Evolutionary conservation across 2,797 vertebrate species (phyloP), one percentile per base, ranked within the genome.

Genomic region (Falco peregrinus): DNA sequence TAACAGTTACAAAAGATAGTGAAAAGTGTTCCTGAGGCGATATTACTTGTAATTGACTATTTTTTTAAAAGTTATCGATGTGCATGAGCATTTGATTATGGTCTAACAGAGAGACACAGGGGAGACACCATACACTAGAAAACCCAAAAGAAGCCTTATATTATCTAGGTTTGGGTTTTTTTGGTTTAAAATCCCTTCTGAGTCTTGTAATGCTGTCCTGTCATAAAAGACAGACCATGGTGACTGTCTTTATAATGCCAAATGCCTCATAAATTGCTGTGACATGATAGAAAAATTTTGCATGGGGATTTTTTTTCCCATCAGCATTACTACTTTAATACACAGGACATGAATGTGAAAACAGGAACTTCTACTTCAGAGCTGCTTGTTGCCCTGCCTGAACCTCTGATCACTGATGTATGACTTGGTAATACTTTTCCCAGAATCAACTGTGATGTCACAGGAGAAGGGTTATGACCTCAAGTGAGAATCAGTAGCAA

Each of bases 231-330:
- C 75, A 67, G 53, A 51, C 83, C 31, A 53, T 59, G 25, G 48
- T 68, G 68, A 76, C 75, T 56, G 39, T 37, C 54, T 92, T 94
- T 93, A 92, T 93, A 89, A 93, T 87, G 89, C 29, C 78, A 93
- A 92, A 83, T 17, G 68, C 41, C 75, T 92, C 76, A 74, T 83
- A 93, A 95, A 96, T 65, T 56, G 13, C 22, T 4, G 4, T 41
- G 37, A 87, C 16, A 11, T 50, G 45, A 59, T 71, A 48, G 45
- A 80, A 96, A 87, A 83, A n/a, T 35, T 85, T 45, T 60, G 71
- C 50, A 68, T 53, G 25, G 37, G 18, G 39, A 16, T 37, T 68
- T 83, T 43, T 45, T 54, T 94, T 84, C 41, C 41, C 37, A 80
- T 50, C 60, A 71, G 26, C 15, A 68, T 89, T 92, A 84, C 57